Base-by-base conservation (phyloP, 2,888 invertebrate species). In the Amphipoea lucens region DNA sequence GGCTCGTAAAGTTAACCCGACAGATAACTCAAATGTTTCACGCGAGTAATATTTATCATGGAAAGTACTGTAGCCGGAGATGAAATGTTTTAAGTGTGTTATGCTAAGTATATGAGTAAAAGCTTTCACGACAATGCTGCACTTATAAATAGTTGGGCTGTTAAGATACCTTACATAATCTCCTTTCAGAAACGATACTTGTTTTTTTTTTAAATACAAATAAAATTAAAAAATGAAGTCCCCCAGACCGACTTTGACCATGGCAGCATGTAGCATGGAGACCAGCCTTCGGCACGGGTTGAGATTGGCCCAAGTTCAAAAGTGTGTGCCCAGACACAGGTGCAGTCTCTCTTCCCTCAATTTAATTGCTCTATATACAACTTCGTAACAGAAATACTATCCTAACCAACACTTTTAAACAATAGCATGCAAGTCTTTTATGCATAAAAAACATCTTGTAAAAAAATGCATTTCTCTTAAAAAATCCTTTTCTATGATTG, bases 1-100 rank as follows among this genome's bases (percentile, higher is more conserved):
- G 90, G 83, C 85, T 87, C 88, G 89, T 91, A 89, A 90, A 90
- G 89, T 83, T 86, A 82, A 79, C 51, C 45, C 77, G 69, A 63
- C 54, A 92, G 95, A 95, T 95, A 95, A 94, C 91, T 92, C 83
- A 92, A 94, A 94, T 92, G 92, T 92, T 91, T 90, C 90, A 92
- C 88, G 90, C 87, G 85, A 85, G 88, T 87, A 86, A 90, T 92
- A 92, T 94, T 92, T 93, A 93, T 93, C 92, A 91, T 78, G 74
- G 88, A 85, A 72, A 76, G 82, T 81, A 72, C 81, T 81, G 85
- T 85, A 81, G 90, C 77, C 80, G 78, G 77, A 83, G 84, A 87
- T 84, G 78, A 89, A 89, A 88, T 82, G 83, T 89, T 91, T 92
- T 90, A 81, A 87, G 84, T 82, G 81, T 78, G 69, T 82, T 80